Base-by-base conservation (phyloP, 2,888 invertebrate species). In the Glyphotaelius pellucidus region DNA sequence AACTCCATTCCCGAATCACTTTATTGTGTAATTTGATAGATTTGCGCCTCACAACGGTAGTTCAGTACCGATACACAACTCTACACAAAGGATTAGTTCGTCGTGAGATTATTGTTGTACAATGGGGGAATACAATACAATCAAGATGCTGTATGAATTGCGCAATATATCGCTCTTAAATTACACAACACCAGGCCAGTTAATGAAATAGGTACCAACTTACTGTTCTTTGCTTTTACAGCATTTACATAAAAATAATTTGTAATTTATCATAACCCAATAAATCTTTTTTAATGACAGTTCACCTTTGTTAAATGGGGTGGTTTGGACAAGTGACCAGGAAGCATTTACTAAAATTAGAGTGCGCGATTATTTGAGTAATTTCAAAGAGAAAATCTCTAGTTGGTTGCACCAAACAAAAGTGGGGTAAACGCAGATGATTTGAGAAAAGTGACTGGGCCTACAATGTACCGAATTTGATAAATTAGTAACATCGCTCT, bases 11-110 rank as follows among this genome's bases (percentile, higher is more conserved):
- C 88, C 88, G 80, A 89, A 89, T 89, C 88, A 89, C 79, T 89
- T 89, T 79, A 89, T 89, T 89, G 79, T 89, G 80, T 89, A 79
- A 89, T 79, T 35, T 79, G 88, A 79, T 89, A 89, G 79, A 80
- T 89, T 89, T 89, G 79, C 35, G 79, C 79, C 80, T 11, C 31
- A 86, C 86, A 86, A 86, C 86, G 86, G 86, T 86, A 86, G 86
- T n/a, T 86, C 38, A 86, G 86, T 84, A 84, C 32, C 81, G 32
- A 32, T 15, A 31, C 31, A 35, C 32, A 35, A 25, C 67, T 67
- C 25, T n/a, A 15, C 52, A 86, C 86, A 86, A 86, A 86, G 86
- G 86, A 86, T 86, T 47, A 30, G 85, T 11, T 31, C 19, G 81
- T 32, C 81, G 81, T 81, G 81, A 81, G 81, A 81, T 81, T 32